Base-by-base conservation (phyloP, 2,113 vertebrate species). In the Atherinomorus stipes region DNA sequence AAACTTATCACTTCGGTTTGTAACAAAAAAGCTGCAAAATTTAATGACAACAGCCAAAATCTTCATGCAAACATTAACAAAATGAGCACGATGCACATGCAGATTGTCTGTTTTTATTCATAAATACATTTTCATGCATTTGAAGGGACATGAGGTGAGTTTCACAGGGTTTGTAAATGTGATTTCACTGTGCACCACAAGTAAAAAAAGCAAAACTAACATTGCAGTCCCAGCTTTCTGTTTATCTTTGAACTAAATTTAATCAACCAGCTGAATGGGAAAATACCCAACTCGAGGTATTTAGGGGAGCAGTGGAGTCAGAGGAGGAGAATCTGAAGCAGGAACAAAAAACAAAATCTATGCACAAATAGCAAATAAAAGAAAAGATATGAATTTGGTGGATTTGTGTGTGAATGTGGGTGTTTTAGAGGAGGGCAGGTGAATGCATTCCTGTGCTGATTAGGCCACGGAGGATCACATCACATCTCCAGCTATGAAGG, bases 401-500 rank as follows among this genome's bases (percentile, higher is more conserved):
- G 44, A 34, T 31, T 52, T 50, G 50, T 23, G 38, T 28, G 28
- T 61, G 25, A 34, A 19, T 26, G 52, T 28, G 42, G 37, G 61
- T 19, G 38, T 57, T 38, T 26, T 21, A 52, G 60, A 18, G 61
- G 28, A 31, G 49, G 16, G 71, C 79, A 90, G 88, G 84, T 88
- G 82, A 83, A 72, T 58, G 61, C 90, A 93, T 93, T 93, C 92
- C 91, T 89, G 18, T 11, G 74, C 85, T 91, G 89, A 89, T 92
- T 90, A 88, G 88, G 82, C 76, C 71, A 16, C 75, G 19, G 78
- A 78, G 82, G 83, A 89, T 86, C 89, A 69, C 85, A 74, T 90
- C 89, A 62, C 90, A 67, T 80, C 67, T 71, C 68, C n/a, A n/a
- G 69, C 59, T 58, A 84, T 92, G 85, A 91, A 92, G 85, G 90